These are phyloP conservation scores for Megalonaias nervosa DNA, from an alignment of 1,140 invertebrate species.

Conservation along the genomic window DNA sequence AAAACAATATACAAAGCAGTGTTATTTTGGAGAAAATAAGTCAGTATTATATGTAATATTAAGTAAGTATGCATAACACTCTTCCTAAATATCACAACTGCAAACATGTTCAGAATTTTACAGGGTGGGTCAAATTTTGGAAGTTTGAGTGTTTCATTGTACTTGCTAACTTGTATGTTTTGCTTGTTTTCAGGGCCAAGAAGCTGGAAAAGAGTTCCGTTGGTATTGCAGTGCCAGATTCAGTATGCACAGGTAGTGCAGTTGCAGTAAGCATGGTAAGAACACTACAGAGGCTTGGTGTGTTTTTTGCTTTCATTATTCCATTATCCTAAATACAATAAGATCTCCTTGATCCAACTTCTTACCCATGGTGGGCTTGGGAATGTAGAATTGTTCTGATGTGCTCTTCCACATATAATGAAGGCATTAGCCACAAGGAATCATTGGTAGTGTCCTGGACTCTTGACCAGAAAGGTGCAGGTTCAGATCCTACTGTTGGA, in stretches of 20 bases:
- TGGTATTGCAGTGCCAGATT: slow-evolving; percentile 92
- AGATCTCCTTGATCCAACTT: too few species aligned
- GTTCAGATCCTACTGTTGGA: too few species aligned
- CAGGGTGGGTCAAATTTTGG: background rate
- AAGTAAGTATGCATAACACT: background rate
- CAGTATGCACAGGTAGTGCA: slow-evolving; percentile 90
- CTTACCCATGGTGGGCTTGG: too few species aligned
- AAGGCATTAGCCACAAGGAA: too few species aligned
- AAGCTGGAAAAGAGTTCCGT: slow-evolving; percentile 88
- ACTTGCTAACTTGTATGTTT: background rate
- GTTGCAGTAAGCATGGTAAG: slow-evolving; percentile 87
- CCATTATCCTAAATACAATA: too few species aligned
- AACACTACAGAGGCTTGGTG: background rate
- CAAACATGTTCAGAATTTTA: background rate
- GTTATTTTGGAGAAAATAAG: background rate
- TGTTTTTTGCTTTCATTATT: too few species aligned
- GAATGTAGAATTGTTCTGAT: too few species aligned
- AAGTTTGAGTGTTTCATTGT: background rate
- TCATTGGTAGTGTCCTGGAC: too few species aligned
- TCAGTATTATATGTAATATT: background rate
- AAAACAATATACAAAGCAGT: too few species aligned
- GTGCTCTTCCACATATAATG: too few species aligned
- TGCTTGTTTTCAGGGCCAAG: slow-evolving; percentile 78
- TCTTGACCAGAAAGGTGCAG: too few species aligned
- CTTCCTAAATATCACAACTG: background rate